Evolutionary conservation across 2,888 invertebrate species (phyloP).

Genomic region (Pammene aurita): DNA sequence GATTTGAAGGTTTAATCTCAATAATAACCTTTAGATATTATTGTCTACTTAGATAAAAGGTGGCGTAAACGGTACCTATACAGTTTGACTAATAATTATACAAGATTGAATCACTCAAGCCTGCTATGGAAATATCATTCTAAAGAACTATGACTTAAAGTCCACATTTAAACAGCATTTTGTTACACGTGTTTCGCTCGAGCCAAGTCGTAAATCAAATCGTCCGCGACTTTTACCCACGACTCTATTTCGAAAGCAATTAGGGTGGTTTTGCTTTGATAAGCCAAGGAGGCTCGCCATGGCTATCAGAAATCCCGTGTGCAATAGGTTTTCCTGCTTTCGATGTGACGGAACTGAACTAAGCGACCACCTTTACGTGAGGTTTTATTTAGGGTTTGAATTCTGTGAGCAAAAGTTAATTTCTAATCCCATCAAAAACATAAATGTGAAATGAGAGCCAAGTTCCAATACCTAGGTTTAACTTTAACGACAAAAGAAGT

Average conservation of each 20-base stretch:
- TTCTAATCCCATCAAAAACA: too few species aligned
- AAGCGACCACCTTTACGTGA: slow-evolving; percentile 13
- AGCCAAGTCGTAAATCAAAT: neutral
- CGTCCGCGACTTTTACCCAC: too few species aligned
- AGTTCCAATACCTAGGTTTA: too few species aligned
- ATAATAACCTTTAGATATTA: too few species aligned
- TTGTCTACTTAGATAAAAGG: neutral
- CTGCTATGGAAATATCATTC: neutral
- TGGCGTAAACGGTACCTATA: neutral
- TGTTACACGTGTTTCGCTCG: neutral
- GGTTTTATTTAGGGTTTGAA: neutral
- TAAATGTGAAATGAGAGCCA: too few species aligned
- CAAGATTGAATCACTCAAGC: neutral
- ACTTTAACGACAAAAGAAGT: too few species aligned
- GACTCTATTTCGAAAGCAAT: neutral
- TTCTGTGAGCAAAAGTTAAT: too few species aligned
- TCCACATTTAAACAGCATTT: neutral
- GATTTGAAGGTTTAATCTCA: too few species aligned
- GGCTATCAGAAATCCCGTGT: slow-evolving; percentile 26
- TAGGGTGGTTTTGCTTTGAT: neutral
- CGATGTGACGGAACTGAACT: slow-evolving; percentile 21
- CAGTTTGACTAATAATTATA: neutral
- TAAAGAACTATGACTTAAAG: neutral
- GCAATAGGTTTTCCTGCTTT: slow-evolving; percentile 35
- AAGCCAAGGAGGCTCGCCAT: slow-evolving; percentile 2